Evolutionary conservation across 2,113 vertebrate genomes (phyloP), one percentile per base, ranked within the genome.

Genomic region (Urocitellus parryii): DNA sequence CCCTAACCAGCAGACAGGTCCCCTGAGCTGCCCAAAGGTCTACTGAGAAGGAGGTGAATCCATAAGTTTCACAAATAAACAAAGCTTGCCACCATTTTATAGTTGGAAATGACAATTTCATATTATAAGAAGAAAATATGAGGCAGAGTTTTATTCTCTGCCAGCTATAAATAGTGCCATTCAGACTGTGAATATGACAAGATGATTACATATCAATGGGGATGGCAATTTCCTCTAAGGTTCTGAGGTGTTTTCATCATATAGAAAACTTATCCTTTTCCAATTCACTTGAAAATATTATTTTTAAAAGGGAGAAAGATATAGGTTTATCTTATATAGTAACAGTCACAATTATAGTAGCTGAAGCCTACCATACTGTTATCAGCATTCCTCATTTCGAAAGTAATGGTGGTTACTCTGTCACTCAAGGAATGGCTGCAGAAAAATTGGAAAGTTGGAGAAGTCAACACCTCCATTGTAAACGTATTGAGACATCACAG

Each of bases 151-250:
- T 95, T 90, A 39, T 96, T 96, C 90, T 88, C 39, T 32, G 18
- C 13, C 42, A 67, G 37, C 81, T 94, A 93, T 91, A 95, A 96
- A 90, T 77, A 91, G 89, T 34, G 14, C 73, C 48, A 81, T 76
- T 18, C 65, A 93, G 67, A 56, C 72, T 70, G 27, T 39, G 42
- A 78, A 20, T 73, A 73, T 42, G 73, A 96, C 86, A 94, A 73
- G 82, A 91, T 78, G 87, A 96, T 82, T 88, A 73, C 4, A 63
- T 25, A 78, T 27, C 16, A 48, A 32, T 25, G 32, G 42, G 32
- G 27, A 85, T 94, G 85, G 77, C 70, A 85, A 96, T 93, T 96
- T 94, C 95, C 70, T 90, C 68, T 78, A 74, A 67, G 77, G n/a
- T 53, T 94, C 18, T 29, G 53, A 70, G 63, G 9, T 32, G 24